Conservation (phyloP, 2,113 vertebrate genomes). For the Odocoileus virginianus region DNA sequence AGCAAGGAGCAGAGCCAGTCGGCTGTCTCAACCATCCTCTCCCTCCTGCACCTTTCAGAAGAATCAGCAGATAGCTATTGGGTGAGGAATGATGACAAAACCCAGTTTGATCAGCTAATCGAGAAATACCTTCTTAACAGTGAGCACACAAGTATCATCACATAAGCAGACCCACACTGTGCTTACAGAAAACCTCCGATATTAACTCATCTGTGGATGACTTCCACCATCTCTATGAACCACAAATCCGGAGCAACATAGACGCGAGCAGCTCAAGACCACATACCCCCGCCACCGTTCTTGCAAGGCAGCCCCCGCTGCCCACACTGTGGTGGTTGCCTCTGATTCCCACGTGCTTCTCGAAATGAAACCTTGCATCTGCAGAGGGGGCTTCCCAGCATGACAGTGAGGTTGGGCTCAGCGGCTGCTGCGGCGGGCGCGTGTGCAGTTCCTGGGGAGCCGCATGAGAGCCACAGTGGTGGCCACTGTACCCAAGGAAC, state of each 20-base stretch:
- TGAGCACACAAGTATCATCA: rapidly evolving
- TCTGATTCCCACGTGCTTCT: not conserved
- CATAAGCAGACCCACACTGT: not conserved
- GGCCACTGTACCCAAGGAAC: no score
- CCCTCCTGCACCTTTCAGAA: not conserved
- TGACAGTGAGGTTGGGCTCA: not conserved
- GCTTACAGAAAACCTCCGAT: not conserved
- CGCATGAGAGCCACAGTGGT: rapidly evolving
- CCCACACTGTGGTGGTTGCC: no score
- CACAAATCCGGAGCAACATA: not conserved
- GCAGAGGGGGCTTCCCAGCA: not conserved
- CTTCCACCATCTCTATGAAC: not conserved
- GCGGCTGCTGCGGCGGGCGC: no score
- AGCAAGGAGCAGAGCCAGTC: not conserved
- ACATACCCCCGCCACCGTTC: not conserved
- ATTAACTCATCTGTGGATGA: not conserved
- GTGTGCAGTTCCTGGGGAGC: not conserved
- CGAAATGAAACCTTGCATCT: not conserved
- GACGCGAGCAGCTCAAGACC: not conserved
- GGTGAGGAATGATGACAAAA: not conserved
- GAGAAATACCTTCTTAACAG: not conserved
- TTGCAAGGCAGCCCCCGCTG: not conserved
- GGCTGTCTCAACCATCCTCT: not conserved
- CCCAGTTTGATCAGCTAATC: not conserved
- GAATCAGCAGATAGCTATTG: not conserved